These are phyloP conservation scores for Cherax destructor DNA, from an alignment of 1,140 invertebrate genomes.

Conservation along the genomic window DNA sequence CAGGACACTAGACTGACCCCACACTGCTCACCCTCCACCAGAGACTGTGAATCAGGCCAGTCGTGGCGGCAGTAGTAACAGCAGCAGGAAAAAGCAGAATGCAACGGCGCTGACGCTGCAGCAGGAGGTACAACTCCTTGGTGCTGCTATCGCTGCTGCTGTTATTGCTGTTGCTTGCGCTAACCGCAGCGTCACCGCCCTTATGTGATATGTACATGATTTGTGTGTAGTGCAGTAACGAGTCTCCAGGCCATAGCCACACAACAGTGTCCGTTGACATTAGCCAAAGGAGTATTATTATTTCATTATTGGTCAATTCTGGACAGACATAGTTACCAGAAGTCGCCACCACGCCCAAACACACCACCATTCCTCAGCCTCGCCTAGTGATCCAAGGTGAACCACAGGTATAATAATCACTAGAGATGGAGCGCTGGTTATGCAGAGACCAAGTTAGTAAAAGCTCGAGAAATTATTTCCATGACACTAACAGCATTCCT, in stretches of 20 bases:
- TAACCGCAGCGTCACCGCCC: conserved; percentile 13
- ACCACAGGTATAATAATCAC: background rate
- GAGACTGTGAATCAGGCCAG: background rate
- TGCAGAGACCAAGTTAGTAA: background rate
- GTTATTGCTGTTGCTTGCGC: background rate
- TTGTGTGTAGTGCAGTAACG: conserved; percentile 1
- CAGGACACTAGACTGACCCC: conserved; percentile 3
- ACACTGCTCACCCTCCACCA: background rate
- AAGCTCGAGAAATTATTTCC: background rate
- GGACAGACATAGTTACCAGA: background rate
- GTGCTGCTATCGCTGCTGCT: background rate
- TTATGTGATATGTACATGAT: conserved; percentile 37
- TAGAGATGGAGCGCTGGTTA: background rate
- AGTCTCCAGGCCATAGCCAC: conserved; percentile 7
- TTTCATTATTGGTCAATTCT: conserved; percentile 8
- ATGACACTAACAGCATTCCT: background rate
- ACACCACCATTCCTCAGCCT: background rate
- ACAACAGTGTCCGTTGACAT: conserved; percentile 3
- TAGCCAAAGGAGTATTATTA: conserved; percentile 47
- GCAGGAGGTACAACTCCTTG: no score
- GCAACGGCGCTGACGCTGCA: no score
- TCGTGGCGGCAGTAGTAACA: background rate
- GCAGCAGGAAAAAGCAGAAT: background rate
- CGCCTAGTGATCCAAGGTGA: background rate
- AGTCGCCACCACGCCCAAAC: background rate